phyloP scores from a whole-genome alignment of 2,888 invertebrate species.

The Plebejus argus region DNA sequence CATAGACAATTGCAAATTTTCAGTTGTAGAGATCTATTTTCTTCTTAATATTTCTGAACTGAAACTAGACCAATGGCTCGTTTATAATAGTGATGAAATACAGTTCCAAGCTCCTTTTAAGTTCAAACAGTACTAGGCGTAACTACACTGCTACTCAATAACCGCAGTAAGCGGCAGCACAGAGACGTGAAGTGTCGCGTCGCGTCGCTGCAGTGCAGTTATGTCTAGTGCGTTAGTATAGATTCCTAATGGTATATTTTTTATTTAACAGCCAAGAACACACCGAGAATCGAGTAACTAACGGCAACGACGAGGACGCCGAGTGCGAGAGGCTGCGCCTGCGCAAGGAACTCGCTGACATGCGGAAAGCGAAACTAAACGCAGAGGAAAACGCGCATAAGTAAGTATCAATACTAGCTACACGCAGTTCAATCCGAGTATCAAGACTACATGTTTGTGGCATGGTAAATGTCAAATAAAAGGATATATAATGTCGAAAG shows the following conservation, averaged over 20 bases:
- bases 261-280: constrained; percentile 53
- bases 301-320: constrained; percentile 62
- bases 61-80: too few species aligned
- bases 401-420: constrained; percentile 59
- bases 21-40: too few species aligned
- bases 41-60: too few species aligned
- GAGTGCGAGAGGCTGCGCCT: constrained; percentile 79
- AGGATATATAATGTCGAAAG: too few species aligned
- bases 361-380: constrained; percentile 78
- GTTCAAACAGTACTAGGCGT: too few species aligned
- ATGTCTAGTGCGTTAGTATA: background rate
- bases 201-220: background rate
- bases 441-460: background rate
- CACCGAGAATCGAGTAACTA: constrained; percentile 60
- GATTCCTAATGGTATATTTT: background rate
- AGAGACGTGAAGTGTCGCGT: background rate
- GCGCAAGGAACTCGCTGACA: constrained; percentile 80
- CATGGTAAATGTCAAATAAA: background rate
- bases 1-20: too few species aligned
- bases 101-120: too few species aligned
- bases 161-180: background rate
- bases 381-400: constrained; percentile 81
- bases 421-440: background rate
- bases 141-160: background rate
- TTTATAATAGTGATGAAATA: too few species aligned